phyloP scores from a whole-genome alignment of 1,140 invertebrate genomes.

The Geopemphigus sp. region DNA sequence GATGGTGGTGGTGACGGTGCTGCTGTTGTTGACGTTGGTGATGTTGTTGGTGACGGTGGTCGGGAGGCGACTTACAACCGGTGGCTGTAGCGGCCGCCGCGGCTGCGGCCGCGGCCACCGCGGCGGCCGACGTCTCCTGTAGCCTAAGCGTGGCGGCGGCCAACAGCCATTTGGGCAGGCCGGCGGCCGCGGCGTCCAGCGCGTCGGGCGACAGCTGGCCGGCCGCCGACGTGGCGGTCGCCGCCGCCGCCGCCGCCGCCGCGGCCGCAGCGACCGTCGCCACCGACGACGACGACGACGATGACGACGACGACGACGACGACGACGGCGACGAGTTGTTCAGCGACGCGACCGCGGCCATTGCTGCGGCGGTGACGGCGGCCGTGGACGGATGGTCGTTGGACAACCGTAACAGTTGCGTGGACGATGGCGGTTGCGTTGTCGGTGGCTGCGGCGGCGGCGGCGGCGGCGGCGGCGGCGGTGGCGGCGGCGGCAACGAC shows the following conservation, averaged over 20 bases:
- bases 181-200: conserved; percentile 51
- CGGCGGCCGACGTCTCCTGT: conserved; percentile 58
- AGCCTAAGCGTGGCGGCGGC: conserved; percentile 54
- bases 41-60: conserved; percentile 56
- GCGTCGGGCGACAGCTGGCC: conserved; percentile 36
- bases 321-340: conserved; percentile 33
- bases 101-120: conserved; percentile 56
- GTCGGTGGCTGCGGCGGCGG: conserved; percentile 18
- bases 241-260: not conserved
- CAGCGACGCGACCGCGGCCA: conserved; percentile 40
- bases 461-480: conserved; percentile 11
- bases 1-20: conserved; percentile 53
- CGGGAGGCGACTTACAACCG: conserved; percentile 55
- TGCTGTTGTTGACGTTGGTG: conserved; percentile 65
- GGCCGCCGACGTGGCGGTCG: not conserved
- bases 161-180: conserved; percentile 58
- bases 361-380: conserved; percentile 49
- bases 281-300: conserved; percentile 29
- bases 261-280: too few species aligned
- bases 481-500: conserved; percentile 12
- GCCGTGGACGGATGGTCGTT: conserved; percentile 14
- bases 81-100: conserved; percentile 61
- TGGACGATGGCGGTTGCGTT: conserved; percentile 4
- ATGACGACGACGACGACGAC: conserved; percentile 46
- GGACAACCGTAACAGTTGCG: not conserved